Percentiles rank a stretch among this genome's conserved stretches.
Conservation (phyloP, 1,140 invertebrate species). For the Orius laevigatus region DNA sequence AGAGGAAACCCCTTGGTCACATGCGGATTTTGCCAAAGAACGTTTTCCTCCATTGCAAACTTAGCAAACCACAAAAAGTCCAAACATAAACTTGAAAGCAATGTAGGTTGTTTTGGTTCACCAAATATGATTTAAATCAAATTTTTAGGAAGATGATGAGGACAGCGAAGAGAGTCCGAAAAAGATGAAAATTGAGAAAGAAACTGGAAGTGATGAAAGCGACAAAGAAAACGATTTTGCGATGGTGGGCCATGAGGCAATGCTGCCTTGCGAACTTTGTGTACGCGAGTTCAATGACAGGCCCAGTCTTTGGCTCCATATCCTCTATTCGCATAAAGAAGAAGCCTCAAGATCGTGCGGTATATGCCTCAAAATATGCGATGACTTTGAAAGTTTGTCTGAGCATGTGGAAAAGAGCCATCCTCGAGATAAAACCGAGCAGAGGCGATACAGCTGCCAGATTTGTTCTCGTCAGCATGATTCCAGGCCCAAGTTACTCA, state of each 20-base stretch:
- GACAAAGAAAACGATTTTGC: no score
- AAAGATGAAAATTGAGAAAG: constrained; percentile 22
- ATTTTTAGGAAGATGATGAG: neutral
- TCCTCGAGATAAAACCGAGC: constrained; percentile 20
- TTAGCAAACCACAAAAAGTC: constrained; percentile 33
- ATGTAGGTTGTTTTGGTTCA: no score
- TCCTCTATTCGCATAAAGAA: constrained; percentile 36
- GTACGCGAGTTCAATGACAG: constrained; percentile 34
- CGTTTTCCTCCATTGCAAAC: constrained; percentile 32
- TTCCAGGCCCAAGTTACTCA: constrained; percentile 36
- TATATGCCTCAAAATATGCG: constrained; percentile 36
- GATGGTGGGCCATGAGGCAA: constrained; percentile 23
- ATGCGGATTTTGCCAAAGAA: constrained; percentile 30
- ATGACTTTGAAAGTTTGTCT: constrained; percentile 30
- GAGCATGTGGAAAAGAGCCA: constrained; percentile 35
- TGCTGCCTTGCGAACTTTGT: constrained; percentile 35
- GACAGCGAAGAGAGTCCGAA: constrained; percentile 3
- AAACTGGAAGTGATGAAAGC: constrained; percentile 12
- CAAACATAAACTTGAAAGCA: constrained; percentile 26
- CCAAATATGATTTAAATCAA: neutral
- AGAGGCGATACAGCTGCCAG: constrained; percentile 25
- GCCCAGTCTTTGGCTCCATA: constrained; percentile 36
- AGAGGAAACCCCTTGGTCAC: constrained; percentile 33
- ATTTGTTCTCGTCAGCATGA: constrained; percentile 41
- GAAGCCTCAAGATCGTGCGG: constrained; percentile 37